Evolutionary conservation across 30 jellyfish, hydroid and myxozoan genomes (phyloP), one percentile per base, ranked within the genome.

Genomic region (Clytia hemisphaerica): DNA sequence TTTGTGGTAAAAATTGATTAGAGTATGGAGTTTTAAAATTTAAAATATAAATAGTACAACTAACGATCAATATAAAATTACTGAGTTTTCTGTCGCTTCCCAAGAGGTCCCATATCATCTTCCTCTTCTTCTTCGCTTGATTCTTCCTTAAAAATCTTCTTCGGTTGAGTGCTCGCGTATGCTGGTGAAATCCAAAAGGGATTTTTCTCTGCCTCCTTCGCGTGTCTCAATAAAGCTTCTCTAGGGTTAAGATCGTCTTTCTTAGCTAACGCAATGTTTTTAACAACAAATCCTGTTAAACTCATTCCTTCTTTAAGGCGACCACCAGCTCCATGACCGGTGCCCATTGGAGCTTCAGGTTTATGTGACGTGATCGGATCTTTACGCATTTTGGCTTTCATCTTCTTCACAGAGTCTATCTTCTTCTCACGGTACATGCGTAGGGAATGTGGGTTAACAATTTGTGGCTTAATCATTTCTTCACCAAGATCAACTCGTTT

Each of bases 101-200:
- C n/a, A n/a, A n/a, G n/a, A n/a, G n/a, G n/a, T n/a, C n/a, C n/a
- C n/a, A n/a, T 24, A 0, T 69, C 81, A 19, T 79, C 90, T 1
- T 79, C 93, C 34, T 71, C 88, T 21, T 64, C 77, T 16, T 75
- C 93, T 16, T 55, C 33, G 25, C 63, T 87, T 14, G 58, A 66
- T 40, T 74, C 88, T 30, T 37, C 51, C 0, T 65, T 80, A 28
- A 73, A 81, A 2, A 81, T 63, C 14, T 77, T 58, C 22, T 58
- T 55, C 18, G 94, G 94, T 37, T 81, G 94, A 4, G 83, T 81
- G 45, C 47, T 82, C 28, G 71, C 46, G 44, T 90, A 90, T 2
- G 98, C 95, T 21, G 98, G 98, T 30, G 95, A 63, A 71, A 90
- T 89, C 80, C 75, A 90, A 57, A 65, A 90, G 1, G 98, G 98